Base-by-base conservation (phyloP, 1,140 invertebrate genomes). In the Euwallacea similis region DNA sequence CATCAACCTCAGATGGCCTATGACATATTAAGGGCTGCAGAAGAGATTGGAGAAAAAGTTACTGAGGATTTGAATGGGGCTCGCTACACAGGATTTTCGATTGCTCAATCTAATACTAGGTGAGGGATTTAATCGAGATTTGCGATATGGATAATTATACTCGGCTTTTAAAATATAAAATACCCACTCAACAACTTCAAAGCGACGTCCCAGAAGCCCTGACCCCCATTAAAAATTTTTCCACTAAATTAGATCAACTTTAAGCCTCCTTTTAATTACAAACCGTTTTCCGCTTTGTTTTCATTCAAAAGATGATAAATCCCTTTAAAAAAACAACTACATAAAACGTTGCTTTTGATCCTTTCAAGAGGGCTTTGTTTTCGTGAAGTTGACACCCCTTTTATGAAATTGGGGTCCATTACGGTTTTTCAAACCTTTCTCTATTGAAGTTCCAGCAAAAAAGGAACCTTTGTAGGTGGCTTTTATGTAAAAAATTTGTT, bases 61-160 rank as follows among this genome's bases (percentile, higher is more conserved):
- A 85, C 82, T 42, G 85, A 87, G 9, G 89, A 90, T 77, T 73
- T 88, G 21, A 86, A 88, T 73, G 88, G 88, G 0, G 77, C 79
- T 0, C 80, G 82, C 21, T 81, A 83, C 72, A 81, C 80, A 10
- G 81, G 81, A 65, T 82, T 82, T 74, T 71, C 78, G 7, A 79
- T 82, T 65, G 78, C 81, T 2, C 81, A 82, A 73, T 73, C 79
- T 9, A 81, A 76, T 69, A 75, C 76, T 8, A 79, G 76, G 81
- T 81, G 75, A 64, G 21, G n/a, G n/a, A 10, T 13, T 33, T 33
- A 33, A 33, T 33, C 1, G 21, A 33, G 4, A 1, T 33, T 33
- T 33, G 21, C 21, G 4, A 4, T 33, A 33, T 33, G 21, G 21
- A 33, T 33, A 33, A 33, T 2, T 33, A 33, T 4, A 33, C 4